Conservation (phyloP, 2,113 vertebrate genomes). For the Stegostoma tigrinum region DNA sequence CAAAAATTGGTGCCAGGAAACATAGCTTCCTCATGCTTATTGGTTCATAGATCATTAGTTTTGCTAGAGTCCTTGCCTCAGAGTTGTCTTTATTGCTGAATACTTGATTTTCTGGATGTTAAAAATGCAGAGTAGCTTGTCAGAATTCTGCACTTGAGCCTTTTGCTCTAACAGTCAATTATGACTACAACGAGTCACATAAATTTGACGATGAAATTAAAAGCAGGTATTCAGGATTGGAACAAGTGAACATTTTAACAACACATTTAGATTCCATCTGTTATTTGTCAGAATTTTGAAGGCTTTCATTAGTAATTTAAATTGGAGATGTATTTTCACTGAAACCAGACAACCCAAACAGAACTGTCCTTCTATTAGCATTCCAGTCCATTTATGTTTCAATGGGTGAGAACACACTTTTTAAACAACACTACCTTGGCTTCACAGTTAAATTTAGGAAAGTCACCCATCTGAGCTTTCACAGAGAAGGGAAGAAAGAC, state of each 20-base stretch:
- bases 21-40: not conserved
- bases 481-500: not conserved
- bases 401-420: not conserved
- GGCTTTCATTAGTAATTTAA: constrained; percentile 19
- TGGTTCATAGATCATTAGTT: not conserved
- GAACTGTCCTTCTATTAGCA: not conserved
- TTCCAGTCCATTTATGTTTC: not conserved
- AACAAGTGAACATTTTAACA: not conserved
- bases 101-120: not conserved
- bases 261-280: not conserved
- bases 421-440: not conserved
- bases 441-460: not conserved
- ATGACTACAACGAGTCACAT: not conserved
- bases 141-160: not conserved
- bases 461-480: not conserved
- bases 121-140: not conserved
- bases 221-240: not conserved
- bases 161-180: constrained; percentile 4
- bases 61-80: not conserved
- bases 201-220: constrained; percentile 4
- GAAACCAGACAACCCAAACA: not conserved
- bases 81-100: not conserved
- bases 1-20: not conserved
- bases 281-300: constrained; percentile 26
- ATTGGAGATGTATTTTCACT: constrained; percentile 1